phyloP scores from a whole-genome alignment of 2,888 invertebrate species.

The Sarcophaga carnaria region DNA sequence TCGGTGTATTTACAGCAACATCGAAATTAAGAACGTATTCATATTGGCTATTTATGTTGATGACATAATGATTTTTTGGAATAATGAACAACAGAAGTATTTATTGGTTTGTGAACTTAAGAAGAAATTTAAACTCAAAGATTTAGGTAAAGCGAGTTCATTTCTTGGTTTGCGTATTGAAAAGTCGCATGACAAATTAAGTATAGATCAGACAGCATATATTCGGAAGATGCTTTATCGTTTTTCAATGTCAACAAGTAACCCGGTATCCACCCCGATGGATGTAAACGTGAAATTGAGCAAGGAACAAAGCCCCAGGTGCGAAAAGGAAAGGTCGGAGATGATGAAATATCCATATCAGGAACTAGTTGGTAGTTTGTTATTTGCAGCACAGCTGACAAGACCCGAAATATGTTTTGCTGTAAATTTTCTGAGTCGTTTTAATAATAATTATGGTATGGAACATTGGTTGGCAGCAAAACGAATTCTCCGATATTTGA shows the following conservation, averaged over 20 bases:
- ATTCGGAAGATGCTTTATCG: conserved; percentile 30
- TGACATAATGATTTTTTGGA: no score
- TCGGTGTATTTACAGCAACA: no score
- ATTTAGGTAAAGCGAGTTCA: conserved; percentile 13
- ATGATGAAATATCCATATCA: conserved; percentile 42
- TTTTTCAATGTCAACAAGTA: conserved; percentile 35
- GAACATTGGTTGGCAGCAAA: conserved; percentile 31
- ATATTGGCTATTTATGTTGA: no score
- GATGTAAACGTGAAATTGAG: conserved; percentile 59
- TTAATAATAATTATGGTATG: conserved; percentile 1
- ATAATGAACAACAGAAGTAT: background rate
- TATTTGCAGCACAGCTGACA: conserved; percentile 28
- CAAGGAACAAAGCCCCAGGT: conserved; percentile 6
- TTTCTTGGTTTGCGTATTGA: conserved; percentile 26
- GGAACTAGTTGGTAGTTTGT: background rate
- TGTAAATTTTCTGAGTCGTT: no score
- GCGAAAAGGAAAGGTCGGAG: background rate
- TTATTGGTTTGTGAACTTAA: background rate
- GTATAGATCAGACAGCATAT: conserved; percentile 37
- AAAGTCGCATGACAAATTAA: background rate
- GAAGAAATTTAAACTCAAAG: conserved; percentile 25
- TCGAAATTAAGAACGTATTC: no score
- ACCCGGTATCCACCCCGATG: conserved; percentile 50
- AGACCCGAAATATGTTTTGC: conserved; percentile 28
- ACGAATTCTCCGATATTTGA: no score